Percentiles rank a stretch among this genome's conserved stretches.
phyloP scores from a whole-genome alignment of 2,113 vertebrate species.

The Lepisosteus osseus region DNA sequence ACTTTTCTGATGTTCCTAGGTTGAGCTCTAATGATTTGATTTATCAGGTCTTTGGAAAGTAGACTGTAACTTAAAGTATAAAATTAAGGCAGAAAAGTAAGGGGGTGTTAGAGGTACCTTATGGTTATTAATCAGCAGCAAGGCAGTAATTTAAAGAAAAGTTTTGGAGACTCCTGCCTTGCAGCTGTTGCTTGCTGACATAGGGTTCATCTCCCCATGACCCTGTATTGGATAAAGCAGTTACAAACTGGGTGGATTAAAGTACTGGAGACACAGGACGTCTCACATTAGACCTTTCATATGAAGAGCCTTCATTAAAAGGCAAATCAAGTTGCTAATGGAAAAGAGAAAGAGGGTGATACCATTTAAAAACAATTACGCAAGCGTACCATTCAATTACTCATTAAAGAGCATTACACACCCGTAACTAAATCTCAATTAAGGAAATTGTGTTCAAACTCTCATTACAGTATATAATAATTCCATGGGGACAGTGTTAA shows the following conservation, averaged over 20 bases:
- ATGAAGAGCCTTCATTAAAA: slow-evolving; percentile 8
- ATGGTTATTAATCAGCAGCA: background rate
- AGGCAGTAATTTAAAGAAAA: background rate
- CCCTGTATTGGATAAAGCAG: too few species aligned
- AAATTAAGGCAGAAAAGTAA: too few species aligned
- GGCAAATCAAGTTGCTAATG: slow-evolving; percentile 15
- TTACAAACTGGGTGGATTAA: background rate
- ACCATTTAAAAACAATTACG: slow-evolving; percentile 18
- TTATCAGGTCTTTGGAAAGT: too few species aligned
- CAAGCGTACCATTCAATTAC: slow-evolving; percentile 10
- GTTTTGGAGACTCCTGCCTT: too few species aligned
- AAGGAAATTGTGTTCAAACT: slow-evolving; percentile 5
- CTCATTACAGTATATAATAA: slow-evolving; percentile 11
- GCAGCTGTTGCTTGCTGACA: too few species aligned
- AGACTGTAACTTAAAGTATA: too few species aligned
- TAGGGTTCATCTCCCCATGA: too few species aligned
- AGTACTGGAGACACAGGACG: background rate
- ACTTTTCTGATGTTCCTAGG: too few species aligned
- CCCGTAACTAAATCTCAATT: slow-evolving; percentile 12
- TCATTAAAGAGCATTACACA: slow-evolving; percentile 7
- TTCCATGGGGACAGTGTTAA: background rate
- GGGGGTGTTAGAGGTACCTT: background rate
- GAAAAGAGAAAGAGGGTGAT: background rate
- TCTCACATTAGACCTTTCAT: background rate
- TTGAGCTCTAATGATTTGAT: too few species aligned